Base-by-base conservation (phyloP, 1,140 invertebrate genomes). In the Chionoecetes opilio region DNA sequence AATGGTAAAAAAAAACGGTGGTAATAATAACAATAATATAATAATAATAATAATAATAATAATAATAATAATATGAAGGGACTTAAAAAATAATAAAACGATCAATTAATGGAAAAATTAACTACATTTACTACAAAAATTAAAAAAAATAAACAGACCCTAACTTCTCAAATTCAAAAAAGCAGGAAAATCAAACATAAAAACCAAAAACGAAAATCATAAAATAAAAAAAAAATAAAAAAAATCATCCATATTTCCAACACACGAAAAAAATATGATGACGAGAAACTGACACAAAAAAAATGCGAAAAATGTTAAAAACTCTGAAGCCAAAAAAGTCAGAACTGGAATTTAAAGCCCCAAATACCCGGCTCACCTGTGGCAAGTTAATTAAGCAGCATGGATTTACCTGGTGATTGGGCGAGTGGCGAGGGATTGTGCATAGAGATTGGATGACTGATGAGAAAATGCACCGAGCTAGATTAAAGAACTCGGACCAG, bases 371-470 rank as follows among this genome's bases (percentile, higher is more conserved):
- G 63, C 63, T 75, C 63, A 75, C 63, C 63, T 75, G 63, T n/a
- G 63, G 63, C 21, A 75, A 75, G 63, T 75, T 75, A 75, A 75
- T 75, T 75, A 75, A 75, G 63, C 63, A 75, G 63, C 63, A 2
- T 75, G 63, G 63, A 75, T 75, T 75, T 75, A 75, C 63, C 63
- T 75, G 63, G 63, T 75, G 63, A 75, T n/a, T 75, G 63, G 63
- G 11, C 21, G 63, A n/a, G 21, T n/a, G 63, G 63, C 63, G 11
- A 21, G 63, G 63, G 63, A 75, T 75, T 75, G 63, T 26, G 63
- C 63, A n/a, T n/a, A 75, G 63, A 75, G 63, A 75, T 75, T 75
- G 63, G 63, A 75, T 75, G 63, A 75, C 63, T 17, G 63, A n/a
- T n/a, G 63, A 75, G 63, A 75, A 75, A 75, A 75, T 75, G 63